Evolutionary conservation across 2,113 vertebrate species (phyloP).

Genomic region (Pseudorhombus dupliciocellatus): DNA sequence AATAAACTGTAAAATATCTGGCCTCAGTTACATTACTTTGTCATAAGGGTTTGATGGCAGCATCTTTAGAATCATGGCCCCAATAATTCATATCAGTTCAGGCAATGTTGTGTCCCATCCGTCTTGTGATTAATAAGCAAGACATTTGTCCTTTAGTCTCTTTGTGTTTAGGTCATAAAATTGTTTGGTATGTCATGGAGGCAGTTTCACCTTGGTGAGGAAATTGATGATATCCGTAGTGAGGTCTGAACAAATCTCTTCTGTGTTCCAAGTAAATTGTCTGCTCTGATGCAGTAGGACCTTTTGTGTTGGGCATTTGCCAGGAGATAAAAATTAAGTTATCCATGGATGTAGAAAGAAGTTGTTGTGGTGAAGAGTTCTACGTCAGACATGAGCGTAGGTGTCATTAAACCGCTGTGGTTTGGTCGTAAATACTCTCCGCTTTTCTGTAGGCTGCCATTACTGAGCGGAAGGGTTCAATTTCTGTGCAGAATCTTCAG

Average conservation of each 20-base stretch:
- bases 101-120: not conserved
- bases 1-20: too few species aligned
- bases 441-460: conserved; percentile 29
- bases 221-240: conserved; percentile 32
- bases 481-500: conserved; percentile 43
- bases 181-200: conserved; percentile 24
- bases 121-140: conserved; percentile 21
- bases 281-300: conserved; percentile 18
- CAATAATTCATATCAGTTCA: too few species aligned
- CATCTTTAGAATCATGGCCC: not conserved
- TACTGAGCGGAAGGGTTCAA: conserved; percentile 42
- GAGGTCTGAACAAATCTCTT: conserved; percentile 25
- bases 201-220: conserved; percentile 9
- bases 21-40: not conserved
- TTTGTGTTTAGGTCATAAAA: conserved; percentile 2
- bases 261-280: conserved; percentile 27
- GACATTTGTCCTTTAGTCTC: not conserved
- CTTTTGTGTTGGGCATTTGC: conserved; percentile 14
- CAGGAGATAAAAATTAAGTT: conserved; percentile 16
- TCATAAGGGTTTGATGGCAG: too few species aligned
- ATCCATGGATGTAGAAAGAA: not conserved
- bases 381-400: not conserved
- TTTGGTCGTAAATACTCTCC: conserved; percentile 20
- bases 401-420: conserved; percentile 39
- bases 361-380: conserved; percentile 7